Evolutionary conservation across 1,140 invertebrate genomes (phyloP), one percentile per base, ranked within the genome.

Genomic region (Dendrolimus punctatus): DNA sequence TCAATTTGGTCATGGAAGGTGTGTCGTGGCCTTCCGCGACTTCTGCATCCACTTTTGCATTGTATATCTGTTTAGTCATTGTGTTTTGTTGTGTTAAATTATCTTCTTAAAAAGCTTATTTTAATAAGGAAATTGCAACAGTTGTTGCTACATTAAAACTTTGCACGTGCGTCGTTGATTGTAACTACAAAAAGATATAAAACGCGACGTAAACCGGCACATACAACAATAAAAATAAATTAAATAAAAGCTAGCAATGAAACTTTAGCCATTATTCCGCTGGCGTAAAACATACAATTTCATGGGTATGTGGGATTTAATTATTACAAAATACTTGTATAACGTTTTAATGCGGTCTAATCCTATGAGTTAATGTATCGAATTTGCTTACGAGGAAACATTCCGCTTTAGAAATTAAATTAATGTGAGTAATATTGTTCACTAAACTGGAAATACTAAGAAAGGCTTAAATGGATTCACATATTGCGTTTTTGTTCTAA

Each of bases 181-280:
- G 57, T 77, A 68, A 73, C 58, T 71, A 69, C 65, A 69, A 66
- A 65, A 58, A 65, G 66, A 64, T 71, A 64, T 81, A 79, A 79
- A 79, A 79, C 64, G 60, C 54, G 57, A 57, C 76, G 73, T 81
- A 77, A 84, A 80, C 70, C 60, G 73, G 60, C 63, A 76, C 68
- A 80, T 82, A 73, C 71, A 82, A 82, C 77, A 72, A 73, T 82
- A 82, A 82, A 80, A 82, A 82, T 80, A 80, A 80, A 80, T 82
- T 78, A 82, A 75, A 81, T 76, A 81, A 81, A 81, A 78, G 74
- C 76, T 71, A 62, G 66, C 71, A 76, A 77, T 80, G 73, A 76
- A 85, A 85, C 74, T 82, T 82, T 62, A 67, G 54, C 69, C 71
- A 76, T 82, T 82, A 80, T 70, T 64, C 57, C 44, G 55, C 55